Evolutionary conservation across 2,113 vertebrate species (phyloP).

Genomic region (Takifugu bimaculatus): DNA sequence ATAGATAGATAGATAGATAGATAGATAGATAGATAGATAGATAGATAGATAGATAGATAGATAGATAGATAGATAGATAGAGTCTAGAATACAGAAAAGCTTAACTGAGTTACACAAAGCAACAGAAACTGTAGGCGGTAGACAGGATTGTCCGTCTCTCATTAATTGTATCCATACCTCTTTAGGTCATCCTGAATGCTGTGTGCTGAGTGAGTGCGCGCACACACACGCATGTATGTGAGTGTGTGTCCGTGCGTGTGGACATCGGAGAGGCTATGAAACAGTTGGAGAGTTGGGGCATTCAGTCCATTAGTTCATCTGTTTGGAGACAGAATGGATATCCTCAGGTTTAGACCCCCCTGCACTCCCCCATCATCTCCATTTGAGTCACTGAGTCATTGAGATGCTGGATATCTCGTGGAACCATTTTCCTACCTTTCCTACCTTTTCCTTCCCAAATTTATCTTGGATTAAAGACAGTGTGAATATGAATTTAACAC

Average conservation of each 20-base stretch:
- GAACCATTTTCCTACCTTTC: slow-evolving; percentile 34
- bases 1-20: neutral
- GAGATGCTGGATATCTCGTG: slow-evolving; percentile 39
- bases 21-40: slow-evolving; percentile 12
- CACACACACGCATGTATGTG: neutral
- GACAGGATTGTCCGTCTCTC: slow-evolving; percentile 9
- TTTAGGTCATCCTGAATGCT: slow-evolving; percentile 34
- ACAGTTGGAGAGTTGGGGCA: slow-evolving; percentile 8
- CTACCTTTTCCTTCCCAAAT: slow-evolving; percentile 11
- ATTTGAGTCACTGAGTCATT: slow-evolving; percentile 25
- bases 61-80: slow-evolving; percentile 15
- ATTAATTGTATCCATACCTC: slow-evolving; percentile 45
- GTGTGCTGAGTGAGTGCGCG: slow-evolving; percentile 16
- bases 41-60: slow-evolving; percentile 17
- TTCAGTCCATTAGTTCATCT: slow-evolving; percentile 47
- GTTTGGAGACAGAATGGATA: slow-evolving; percentile 34
- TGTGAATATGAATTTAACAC: slow-evolving; percentile 15
- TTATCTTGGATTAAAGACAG: slow-evolving; percentile 25
- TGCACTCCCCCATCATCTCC: neutral
- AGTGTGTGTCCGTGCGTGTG: neutral
- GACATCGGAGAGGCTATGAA: slow-evolving; percentile 1
- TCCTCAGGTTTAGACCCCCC: slow-evolving; percentile 38
- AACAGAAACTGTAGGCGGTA: too few species aligned
- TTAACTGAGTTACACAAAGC: slow-evolving; percentile 2
- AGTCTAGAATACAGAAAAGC: slow-evolving; percentile 17